Evolutionary conservation across 2,797 vertebrate genomes (phyloP).

Genomic region (Chrosomus eos): DNA sequence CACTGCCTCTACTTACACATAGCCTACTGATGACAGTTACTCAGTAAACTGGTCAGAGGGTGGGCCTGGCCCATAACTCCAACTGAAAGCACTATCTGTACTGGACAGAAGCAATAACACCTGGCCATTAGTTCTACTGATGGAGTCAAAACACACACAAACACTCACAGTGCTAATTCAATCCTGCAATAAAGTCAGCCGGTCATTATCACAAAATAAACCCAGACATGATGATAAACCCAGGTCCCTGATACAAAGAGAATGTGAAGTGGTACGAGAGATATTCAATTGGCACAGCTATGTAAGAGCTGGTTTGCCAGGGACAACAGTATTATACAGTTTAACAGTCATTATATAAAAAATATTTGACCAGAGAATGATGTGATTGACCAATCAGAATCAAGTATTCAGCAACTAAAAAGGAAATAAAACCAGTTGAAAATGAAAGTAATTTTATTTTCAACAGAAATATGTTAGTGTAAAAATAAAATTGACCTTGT

Average conservation of each 20-base stretch:
- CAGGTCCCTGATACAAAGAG: neutral
- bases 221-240: neutral
- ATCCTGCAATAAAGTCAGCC: neutral
- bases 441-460: neutral
- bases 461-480: neutral
- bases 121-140: slow-evolving; percentile 54
- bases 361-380: neutral
- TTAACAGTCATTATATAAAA: neutral
- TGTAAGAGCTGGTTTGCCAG: neutral
- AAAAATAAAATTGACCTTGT: neutral
- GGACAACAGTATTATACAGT: neutral
- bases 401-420: neutral
- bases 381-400: neutral
- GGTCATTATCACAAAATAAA: slow-evolving; percentile 17
- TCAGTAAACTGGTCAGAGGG: slow-evolving; percentile 65
- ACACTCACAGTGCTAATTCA: neutral
- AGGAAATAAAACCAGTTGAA: neutral
- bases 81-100: slow-evolving; percentile 58
- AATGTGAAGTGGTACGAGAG: slow-evolving; percentile 1
- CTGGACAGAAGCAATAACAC: slow-evolving; percentile 64
- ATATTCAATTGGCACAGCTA: neutral
- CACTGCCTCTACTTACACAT: slow-evolving; percentile 16
- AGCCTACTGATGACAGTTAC: slow-evolving; percentile 43
- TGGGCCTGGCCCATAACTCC: slow-evolving; percentile 63
- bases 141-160: slow-evolving; percentile 53